These are phyloP conservation scores for Anas bernieri DNA, from an alignment of 2,797 vertebrate genomes.

Conservation along the genomic window DNA sequence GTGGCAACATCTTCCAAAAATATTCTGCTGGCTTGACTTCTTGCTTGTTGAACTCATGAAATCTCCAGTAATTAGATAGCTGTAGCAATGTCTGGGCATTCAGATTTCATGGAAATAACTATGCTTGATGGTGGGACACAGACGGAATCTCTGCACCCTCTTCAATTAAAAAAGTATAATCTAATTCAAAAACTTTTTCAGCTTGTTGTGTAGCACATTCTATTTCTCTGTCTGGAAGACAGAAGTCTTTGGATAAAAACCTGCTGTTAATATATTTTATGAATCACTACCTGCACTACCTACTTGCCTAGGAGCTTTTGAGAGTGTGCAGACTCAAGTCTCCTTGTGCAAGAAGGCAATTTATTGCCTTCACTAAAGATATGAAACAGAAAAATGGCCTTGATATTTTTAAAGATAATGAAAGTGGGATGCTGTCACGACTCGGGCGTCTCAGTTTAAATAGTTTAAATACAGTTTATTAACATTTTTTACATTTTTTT, in stretches of 20 bases:
- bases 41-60: neutral
- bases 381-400: neutral
- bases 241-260: neutral
- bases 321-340: accelerated
- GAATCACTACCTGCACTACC: neutral
- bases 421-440: neutral
- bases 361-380: neutral
- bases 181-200: neutral
- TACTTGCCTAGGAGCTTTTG: neutral
- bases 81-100: neutral
- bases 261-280: neutral
- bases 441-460: neutral
- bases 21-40: neutral
- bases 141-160: neutral
- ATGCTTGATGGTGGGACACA: neutral
- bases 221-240: neutral
- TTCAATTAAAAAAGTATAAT: neutral
- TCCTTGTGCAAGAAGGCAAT: neutral
- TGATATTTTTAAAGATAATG: neutral
- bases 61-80: neutral
- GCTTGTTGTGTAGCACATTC: neutral
- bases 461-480: neutral
- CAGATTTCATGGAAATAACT: neutral
- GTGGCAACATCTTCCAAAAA: neutral
- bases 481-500: too few relatives aligned